These are phyloP conservation scores for Pterocles orientalis DNA, from an alignment of 2,113 vertebrate genomes.

Conservation along the genomic window DNA sequence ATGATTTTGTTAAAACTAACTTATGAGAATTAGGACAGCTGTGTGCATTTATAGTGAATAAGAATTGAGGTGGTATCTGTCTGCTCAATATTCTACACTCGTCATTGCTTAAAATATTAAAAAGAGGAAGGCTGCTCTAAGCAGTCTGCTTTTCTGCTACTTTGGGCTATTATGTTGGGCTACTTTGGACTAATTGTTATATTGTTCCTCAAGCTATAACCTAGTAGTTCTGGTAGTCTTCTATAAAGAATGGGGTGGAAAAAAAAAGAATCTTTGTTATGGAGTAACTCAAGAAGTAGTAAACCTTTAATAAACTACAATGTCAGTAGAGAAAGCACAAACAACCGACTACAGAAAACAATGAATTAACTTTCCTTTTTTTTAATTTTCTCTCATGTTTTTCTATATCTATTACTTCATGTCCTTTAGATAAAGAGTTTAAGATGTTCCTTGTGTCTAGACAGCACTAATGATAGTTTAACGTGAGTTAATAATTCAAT, in stretches of 20 bases:
- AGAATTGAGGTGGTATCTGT: not conserved
- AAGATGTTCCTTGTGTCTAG: not conserved
- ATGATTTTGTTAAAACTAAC: not conserved
- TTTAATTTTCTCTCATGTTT: not conserved
- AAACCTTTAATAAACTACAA: not conserved
- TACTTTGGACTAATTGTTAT: too few relatives aligned
- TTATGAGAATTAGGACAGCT: not conserved
- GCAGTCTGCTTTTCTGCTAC: not conserved
- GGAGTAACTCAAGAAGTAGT: not conserved
- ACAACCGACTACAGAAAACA: not conserved
- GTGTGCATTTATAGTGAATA: not conserved
- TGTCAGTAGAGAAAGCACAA: not conserved
- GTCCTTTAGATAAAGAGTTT: not conserved
- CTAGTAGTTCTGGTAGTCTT: not conserved
- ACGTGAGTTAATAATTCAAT: not conserved
- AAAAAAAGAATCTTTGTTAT: not conserved
- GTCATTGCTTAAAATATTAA: not conserved
- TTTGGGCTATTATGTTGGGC: not conserved
- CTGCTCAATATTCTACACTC: not conserved
- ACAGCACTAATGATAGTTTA: not conserved
- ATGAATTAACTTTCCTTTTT: not conserved
- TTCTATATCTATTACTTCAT: not conserved
- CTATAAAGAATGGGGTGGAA: accelerated
- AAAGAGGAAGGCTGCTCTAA: not conserved
- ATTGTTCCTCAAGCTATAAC: not conserved